Conservation (phyloP, 2,888 invertebrate genomes). For the Zaprionus bogoriensis region DNA sequence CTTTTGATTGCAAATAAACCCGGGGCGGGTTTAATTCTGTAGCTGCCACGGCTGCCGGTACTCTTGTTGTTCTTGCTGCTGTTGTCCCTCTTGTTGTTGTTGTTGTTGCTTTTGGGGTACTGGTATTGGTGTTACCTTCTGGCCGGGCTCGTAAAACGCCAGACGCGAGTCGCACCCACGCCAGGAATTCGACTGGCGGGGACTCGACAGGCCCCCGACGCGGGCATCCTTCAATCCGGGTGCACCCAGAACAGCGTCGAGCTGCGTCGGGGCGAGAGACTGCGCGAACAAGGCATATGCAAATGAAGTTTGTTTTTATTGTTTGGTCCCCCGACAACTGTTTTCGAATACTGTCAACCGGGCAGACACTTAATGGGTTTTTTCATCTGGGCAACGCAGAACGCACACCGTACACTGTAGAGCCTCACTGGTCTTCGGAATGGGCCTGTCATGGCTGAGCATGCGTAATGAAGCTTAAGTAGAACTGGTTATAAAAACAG, state of each 20-base stretch:
- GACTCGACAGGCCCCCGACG: neutral
- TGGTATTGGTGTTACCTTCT: constrained; percentile 53
- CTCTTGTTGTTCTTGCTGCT: constrained; percentile 24
- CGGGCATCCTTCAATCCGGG: constrained; percentile 57
- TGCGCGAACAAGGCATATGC: constrained; percentile 47
- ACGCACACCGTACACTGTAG: too few species aligned
- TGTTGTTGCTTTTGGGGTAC: too few species aligned
- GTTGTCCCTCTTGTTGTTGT: neutral
- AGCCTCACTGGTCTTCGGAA: constrained; percentile 31
- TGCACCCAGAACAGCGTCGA: constrained; percentile 31
- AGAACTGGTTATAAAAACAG: constrained; percentile 68
- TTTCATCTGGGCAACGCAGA: constrained; percentile 53
- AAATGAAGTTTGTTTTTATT: constrained; percentile 70
- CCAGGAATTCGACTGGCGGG: constrained; percentile 53
- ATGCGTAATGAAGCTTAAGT: constrained; percentile 75
- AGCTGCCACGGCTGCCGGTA: constrained; percentile 12
- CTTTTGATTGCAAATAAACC: constrained; percentile 76
- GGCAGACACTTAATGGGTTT: constrained; percentile 73
- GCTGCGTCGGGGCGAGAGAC: too few species aligned
- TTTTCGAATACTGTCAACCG: constrained; percentile 70
- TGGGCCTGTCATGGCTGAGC: constrained; percentile 71
- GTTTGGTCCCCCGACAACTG: constrained; percentile 58
- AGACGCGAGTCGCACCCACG: constrained; percentile 67
- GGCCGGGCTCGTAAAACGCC: constrained; percentile 56
- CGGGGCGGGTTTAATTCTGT: constrained; percentile 43